Base-by-base conservation (phyloP, 2,797 vertebrate species). In the Apogon talboti region DNA sequence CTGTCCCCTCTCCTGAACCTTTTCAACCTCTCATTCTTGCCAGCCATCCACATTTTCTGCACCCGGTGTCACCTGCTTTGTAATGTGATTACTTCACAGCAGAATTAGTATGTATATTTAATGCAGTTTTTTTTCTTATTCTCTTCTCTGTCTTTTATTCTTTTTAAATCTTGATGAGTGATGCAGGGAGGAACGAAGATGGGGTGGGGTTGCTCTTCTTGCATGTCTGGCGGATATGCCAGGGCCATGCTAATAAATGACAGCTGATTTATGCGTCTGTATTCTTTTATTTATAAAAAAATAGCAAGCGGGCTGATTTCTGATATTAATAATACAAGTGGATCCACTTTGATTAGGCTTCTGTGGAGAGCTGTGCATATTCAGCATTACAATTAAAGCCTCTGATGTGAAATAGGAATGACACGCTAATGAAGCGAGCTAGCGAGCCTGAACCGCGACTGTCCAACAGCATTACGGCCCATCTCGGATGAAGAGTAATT, bases 251-350 rank as follows among this genome's bases (percentile, higher is more conserved):
- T 99, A 99, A 98, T 97, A 98, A 97, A 97, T 98, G 98, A 98
- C 97, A 98, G 96, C 96, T 97, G 96, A 99, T 98, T 98, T 98
- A 98, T 98, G 97, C 96, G 96, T 97, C 96, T 97, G 96, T 97
- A 98, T 98, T 99, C 96, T 98, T 99, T 99, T 99, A 98, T 99
- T 98, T 98, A 99, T 99, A 91, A 96, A 93, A 97, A 93, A 98
- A 98, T 96, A 98, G 96, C 97, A 98, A 96, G 96, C 95, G 94
- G 96, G 95, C 96, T 97, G 96, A 98, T 99, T 98, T 98, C 96
- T 96, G 96, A 97, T 99, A 99, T 99, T 98, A 99, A 99, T 99
- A 99, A 99, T 99, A 99, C 96, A 99, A 98, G 97, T 98, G 97
- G 97, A 98, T 99, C 97, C 96, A 99, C 97, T 99, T 99, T 99